Evolutionary conservation across 23 tunicate species (phyloP).

Genomic region (Styela clava): DNA sequence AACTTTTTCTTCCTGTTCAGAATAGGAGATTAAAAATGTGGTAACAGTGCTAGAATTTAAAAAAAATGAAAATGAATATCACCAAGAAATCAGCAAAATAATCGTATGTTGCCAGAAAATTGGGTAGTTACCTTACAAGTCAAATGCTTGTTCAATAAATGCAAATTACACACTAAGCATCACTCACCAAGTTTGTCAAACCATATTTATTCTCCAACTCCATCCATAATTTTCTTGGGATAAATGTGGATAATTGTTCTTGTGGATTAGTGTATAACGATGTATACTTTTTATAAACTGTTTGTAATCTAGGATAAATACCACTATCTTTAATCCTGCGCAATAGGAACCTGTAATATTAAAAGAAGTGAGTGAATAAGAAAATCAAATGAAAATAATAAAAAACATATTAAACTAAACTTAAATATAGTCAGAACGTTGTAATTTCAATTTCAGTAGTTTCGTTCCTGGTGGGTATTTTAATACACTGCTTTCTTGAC

Average conservation of each 20-base stretch:
- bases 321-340: conserved; percentile 15
- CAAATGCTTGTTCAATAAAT: too few relatives aligned
- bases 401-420: too few relatives aligned
- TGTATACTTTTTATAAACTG: conserved; percentile 38
- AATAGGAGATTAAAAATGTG: not conserved
- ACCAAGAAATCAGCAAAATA: too few relatives aligned
- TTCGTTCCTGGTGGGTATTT: too few relatives aligned
- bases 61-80: too few relatives aligned
- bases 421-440: too few relatives aligned
- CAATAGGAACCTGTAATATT: conserved; percentile 17
- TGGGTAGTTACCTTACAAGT: too few relatives aligned
- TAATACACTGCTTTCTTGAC: too few relatives aligned
- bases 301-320: conserved; percentile 6
- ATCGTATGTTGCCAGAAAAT: too few relatives aligned
- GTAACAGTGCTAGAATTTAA: not conserved
- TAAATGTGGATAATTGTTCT: not conserved
- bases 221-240: conserved; percentile 59
- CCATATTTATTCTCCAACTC: conserved; percentile 38
- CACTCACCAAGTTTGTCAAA: conserved; percentile 7
- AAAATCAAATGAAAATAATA: not conserved
- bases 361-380: conserved; percentile 4
- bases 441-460: too few relatives aligned
- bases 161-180: too few relatives aligned
- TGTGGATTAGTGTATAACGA: conserved; percentile 18
- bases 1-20: not conserved